Base-by-base conservation (phyloP, 2,888 invertebrate species). In the Drosophila eohydei region DNA sequence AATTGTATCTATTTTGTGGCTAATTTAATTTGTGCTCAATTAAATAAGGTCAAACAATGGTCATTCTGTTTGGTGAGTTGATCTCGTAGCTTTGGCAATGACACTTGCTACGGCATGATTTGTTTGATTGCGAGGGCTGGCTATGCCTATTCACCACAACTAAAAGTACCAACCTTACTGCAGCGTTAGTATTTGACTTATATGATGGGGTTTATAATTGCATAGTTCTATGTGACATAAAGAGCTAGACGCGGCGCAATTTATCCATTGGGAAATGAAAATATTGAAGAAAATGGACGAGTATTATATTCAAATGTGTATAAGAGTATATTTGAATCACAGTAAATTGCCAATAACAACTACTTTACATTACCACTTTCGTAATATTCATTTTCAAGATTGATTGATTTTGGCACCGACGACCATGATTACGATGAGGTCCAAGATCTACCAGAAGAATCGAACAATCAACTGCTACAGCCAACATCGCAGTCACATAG, bases 391-490 rank as follows among this genome's bases (percentile, higher is more conserved):
- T 65, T 43, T 83, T 83, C 2, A 74, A 91, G 91, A 86, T 85
- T 92, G 90, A 91, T 92, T 84, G 92, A 91, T 87, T 90, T 91
- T 81, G 91, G 91, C 78, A 89, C 83, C 76, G 91, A 91, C 77
- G 91, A 91, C 72, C 90, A 91, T 89, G 91, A 91, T 58, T 90
- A 91, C 90, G 92, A 91, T 86, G 91, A 91, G 74, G 92, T 91
- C 83, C 89, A 87, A 76, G 92, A 91, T 65, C 69, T 89, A 65
- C 89, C 91, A 81, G 87, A 89, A 74, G 83, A 89, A 83, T 80
- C 92, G 83, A 91, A 76, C 78, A 80, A 74, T 81, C 83, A 89
- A 59, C 64, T 71, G 56, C 44, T 61, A 67, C 81, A 81, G 66
- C 67, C 82, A 69, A 54, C 68, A 72, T 51, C 65, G 63, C 62